A percentile compares a stretch with the other conserved stretches of the same genome.
Conservation (phyloP, 2,888 invertebrate genomes). For the Homarus gammarus region DNA sequence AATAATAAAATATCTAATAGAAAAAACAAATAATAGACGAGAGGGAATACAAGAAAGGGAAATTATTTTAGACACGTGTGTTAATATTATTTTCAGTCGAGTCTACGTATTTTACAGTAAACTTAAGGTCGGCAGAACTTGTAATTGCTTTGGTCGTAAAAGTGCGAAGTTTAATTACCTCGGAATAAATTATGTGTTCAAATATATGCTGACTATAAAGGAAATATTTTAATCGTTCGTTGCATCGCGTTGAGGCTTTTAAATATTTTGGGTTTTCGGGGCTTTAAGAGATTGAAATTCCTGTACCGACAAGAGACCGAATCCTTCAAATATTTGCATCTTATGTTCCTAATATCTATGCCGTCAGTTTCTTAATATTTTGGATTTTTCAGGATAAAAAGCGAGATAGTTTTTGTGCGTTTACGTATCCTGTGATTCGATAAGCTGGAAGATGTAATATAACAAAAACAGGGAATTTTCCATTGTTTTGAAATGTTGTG, state of each 20-base stretch:
- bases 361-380: too few species aligned
- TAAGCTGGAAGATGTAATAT: too few species aligned
- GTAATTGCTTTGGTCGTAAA: neutral
- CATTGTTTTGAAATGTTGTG: too few species aligned
- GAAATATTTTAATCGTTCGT: neutral
- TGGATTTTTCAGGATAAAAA: too few species aligned
- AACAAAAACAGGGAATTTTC: too few species aligned
- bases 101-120: neutral
- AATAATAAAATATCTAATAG: too few species aligned
- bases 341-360: too few species aligned
- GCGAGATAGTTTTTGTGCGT: too few species aligned
- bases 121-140: constrained; percentile 5
- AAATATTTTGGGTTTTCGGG: neutral
- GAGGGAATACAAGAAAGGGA: neutral
- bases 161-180: neutral
- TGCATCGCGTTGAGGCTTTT: neutral
- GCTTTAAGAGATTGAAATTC: neutral
- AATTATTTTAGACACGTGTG: neutral
- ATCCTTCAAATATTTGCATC: neutral
- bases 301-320: neutral
- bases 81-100: neutral
- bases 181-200: constrained; percentile 1
- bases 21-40: too few species aligned
- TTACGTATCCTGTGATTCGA: too few species aligned
- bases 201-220: neutral